Base-by-base conservation (phyloP, 2,888 invertebrate genomes). In the Calliopum simillimum region DNA sequence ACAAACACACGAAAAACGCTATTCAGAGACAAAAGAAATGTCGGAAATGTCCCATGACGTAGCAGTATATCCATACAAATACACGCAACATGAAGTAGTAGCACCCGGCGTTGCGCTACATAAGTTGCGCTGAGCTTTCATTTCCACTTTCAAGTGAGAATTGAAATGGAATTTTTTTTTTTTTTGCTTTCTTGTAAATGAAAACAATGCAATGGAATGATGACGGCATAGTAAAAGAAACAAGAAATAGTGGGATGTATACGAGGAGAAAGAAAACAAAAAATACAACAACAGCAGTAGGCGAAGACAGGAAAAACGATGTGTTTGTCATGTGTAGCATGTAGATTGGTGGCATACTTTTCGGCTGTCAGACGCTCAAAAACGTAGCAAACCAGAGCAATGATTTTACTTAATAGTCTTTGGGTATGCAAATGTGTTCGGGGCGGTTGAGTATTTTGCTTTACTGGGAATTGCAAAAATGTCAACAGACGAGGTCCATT, bases 291-390 rank as follows among this genome's bases (percentile, higher is more conserved):
- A 14, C 19, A 55, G 44, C 6, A 11, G 33, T 1, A 25, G 33
- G 5, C n/a, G 12, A 16, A 33, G 21, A 19, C 8, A 12, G 13
- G 1, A 55, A 46, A 65, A 44, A 44, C n/a, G 12, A 43, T 43
- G 64, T 33, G 33, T 33, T 33, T 33, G 33, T 33, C 59, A 33
- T 51, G 46, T 23, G 21, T 44, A 43, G 21, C 23, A 44, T 63
- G 55, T 44, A 65, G 65, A 65, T 65, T 33, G 33, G 65, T 44
- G 65, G 65, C 65, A 65, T 44, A 65, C 55, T 65, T 65, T 65
- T 44, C 41, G 55, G 65, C 55, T 53, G 53, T 55, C 65, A 53
- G 55, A 21, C 65, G 33, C 49, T 33, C n/a, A 49, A 14, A 23
- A 21, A 11, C 3, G 33, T 5, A 33, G 33, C 8, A 33, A 23